Percentiles rank a stretch among this genome's conserved stretches.
These are phyloP conservation scores for Ctenicera cuprea DNA, from an alignment of 2,888 invertebrate genomes.

Conservation along the genomic window DNA sequence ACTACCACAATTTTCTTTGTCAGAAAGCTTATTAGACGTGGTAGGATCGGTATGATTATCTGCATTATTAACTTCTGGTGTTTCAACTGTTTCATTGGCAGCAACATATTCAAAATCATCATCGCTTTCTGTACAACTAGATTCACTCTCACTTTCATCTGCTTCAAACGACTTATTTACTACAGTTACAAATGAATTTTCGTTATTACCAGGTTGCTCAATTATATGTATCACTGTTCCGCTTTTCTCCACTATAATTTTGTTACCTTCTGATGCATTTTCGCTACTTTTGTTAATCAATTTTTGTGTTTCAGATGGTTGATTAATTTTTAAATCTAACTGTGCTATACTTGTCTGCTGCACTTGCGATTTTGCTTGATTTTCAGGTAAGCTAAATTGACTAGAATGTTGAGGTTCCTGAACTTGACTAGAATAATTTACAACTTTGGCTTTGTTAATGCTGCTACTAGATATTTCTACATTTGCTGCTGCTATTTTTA, in stretches of 20 bases:
- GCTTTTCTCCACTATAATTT: slow-evolving; percentile 69
- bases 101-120: slow-evolving; percentile 49
- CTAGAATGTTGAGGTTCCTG: slow-evolving; percentile 8
- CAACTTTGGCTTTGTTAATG: not conserved
- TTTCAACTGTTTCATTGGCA: slow-evolving; percentile 13
- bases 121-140: slow-evolving; percentile 42
- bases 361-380: not conserved
- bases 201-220: slow-evolving; percentile 53
- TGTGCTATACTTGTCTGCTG: slow-evolving; percentile 38
- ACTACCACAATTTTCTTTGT: not conserved
- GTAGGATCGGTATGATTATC: not conserved
- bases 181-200: slow-evolving; percentile 35
- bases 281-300: not conserved
- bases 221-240: slow-evolving; percentile 69
- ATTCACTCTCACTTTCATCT: slow-evolving; percentile 45
- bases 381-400: slow-evolving; percentile 2
- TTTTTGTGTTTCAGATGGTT: not conserved
- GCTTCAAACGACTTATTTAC: slow-evolving; percentile 52
- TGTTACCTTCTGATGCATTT: slow-evolving; percentile 47
- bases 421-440: slow-evolving; percentile 8
- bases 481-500: slow-evolving; percentile 20
- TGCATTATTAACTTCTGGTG: not conserved
- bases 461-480: slow-evolving; percentile 22
- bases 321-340: slow-evolving; percentile 30
- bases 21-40: not conserved